A percentile compares a stretch with the other conserved stretches of the same genome.
These are phyloP conservation scores for Hetaerina titia DNA, from an alignment of 2,888 invertebrate genomes.

Conservation along the genomic window DNA sequence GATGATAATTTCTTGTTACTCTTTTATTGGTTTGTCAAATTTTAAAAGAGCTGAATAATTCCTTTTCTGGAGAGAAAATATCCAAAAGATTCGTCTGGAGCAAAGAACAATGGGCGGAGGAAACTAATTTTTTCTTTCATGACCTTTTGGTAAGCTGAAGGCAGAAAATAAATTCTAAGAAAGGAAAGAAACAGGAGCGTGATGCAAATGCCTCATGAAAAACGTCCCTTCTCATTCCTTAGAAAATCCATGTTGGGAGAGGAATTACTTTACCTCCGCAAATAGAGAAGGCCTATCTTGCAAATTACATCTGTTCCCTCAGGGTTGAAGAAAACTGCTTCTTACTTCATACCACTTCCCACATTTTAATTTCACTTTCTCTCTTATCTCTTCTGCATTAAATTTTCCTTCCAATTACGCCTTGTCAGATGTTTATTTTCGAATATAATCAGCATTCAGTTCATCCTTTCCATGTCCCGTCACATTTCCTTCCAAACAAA, in stretches of 20 bases:
- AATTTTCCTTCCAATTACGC: background rate
- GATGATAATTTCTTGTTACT: too few species aligned
- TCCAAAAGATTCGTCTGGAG: too few species aligned
- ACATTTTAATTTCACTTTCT: background rate
- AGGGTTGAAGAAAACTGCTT: background rate
- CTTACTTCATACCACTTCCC: background rate
- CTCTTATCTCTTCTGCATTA: background rate
- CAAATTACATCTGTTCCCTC: background rate
- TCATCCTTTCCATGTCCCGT: background rate
- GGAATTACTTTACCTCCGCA: background rate
- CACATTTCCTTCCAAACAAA: background rate
- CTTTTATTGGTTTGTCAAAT: too few species aligned
- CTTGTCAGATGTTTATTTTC: background rate
- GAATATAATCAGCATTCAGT: background rate
- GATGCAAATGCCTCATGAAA: background rate
- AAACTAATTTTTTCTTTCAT: too few species aligned
- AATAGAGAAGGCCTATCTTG: background rate
- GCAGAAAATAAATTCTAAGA: background rate
- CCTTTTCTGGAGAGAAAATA: too few species aligned
- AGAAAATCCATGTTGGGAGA: background rate
- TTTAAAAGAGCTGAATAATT: too few species aligned
- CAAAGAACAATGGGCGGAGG: too few species aligned
- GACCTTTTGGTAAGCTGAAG: background rate
- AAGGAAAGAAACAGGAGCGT: background rate
- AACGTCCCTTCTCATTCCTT: background rate